Evolutionary conservation across 1,140 invertebrate genomes (phyloP), one percentile per base, ranked within the genome.

Genomic region (Anadara kagoshimensis): DNA sequence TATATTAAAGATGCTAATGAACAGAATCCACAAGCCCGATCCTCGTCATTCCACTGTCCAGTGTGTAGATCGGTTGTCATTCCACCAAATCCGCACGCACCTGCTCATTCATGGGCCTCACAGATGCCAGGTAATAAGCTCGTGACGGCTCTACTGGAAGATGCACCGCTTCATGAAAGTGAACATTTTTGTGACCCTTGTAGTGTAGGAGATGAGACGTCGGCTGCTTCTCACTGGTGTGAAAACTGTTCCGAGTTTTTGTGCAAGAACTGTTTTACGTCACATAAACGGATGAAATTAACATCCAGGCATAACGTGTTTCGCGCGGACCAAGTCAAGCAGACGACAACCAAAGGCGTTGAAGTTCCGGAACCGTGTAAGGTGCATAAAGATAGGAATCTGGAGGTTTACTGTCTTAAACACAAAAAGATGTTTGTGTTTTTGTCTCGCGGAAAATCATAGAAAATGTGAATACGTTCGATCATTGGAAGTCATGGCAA

Each of bases 361-460:
- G n/a, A 18, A 18, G 14, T 49, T n/a, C 47, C 5, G 16, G 36
- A 57, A 3, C 14, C 41, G 1, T 70, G 68, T 44, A 20, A 26
- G 5, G 29, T 54, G 7, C 68, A 70, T 49, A 43, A 49, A 18
- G 29, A 63, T n/a, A 36, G 45, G 36, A 54, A 63, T 43, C 14
- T 63, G 16, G 49, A 63, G 36, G 22, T 63, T 8, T 70, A 54
- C 26, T 70, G 68, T 29, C 22, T 54, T 44, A 58, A 70, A 24
- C 58, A 70, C 44, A 49, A 43, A 29, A 16, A 41, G n/a, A 20
- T 59, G 10, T 70, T 54, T 70, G 59, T 63, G 29, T 58, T 10
- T 51, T 53, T 69, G 67, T 43, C n/a, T 59, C 12, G 47, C 67
- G 8, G 29, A 45, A 5, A 24, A 61, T 12, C 67, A 69, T n/a